Conservation (phyloP, 2,113 vertebrate genomes). For the Tor tambroides region DNA sequence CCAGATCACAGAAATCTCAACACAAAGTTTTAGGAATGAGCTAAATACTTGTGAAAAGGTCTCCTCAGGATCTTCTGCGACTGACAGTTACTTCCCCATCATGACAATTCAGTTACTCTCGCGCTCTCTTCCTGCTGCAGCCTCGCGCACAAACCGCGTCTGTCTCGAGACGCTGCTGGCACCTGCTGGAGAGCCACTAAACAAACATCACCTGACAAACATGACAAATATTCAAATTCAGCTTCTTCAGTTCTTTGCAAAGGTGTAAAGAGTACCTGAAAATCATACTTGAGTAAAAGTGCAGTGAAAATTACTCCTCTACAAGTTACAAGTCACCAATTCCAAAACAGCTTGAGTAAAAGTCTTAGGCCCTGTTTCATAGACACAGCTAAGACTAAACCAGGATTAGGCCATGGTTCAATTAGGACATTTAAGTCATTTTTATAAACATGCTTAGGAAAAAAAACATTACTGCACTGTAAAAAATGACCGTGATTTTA, state of each 20-base stretch:
- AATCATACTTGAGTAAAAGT: no score
- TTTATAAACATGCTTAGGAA: no score
- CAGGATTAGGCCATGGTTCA: no score
- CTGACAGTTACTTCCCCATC: slow-evolving; percentile 51
- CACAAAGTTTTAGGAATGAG: not conserved
- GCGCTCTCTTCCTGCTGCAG: slow-evolving; percentile 40
- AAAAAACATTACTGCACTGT: no score
- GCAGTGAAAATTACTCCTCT: no score
- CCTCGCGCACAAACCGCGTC: not conserved
- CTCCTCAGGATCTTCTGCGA: not conserved
- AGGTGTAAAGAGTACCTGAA: no score
- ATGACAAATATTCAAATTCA: not conserved
- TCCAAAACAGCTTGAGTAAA: no score
- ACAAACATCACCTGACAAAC: not conserved
- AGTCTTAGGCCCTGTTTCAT: no score
- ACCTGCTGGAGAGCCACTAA: slow-evolving; percentile 31
- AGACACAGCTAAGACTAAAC: no score
- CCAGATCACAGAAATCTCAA: not conserved
- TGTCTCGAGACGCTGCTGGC: slow-evolving; percentile 7
- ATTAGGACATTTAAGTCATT: no score
- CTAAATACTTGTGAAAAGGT: not conserved
- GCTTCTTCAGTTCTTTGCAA: not conserved
- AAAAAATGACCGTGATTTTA: no score
- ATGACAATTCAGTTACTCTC: slow-evolving; percentile 40
- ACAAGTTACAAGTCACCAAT: no score